Conservation (phyloP, 64 coral and sea anemone species). For the Pachyseris speciosa region DNA sequence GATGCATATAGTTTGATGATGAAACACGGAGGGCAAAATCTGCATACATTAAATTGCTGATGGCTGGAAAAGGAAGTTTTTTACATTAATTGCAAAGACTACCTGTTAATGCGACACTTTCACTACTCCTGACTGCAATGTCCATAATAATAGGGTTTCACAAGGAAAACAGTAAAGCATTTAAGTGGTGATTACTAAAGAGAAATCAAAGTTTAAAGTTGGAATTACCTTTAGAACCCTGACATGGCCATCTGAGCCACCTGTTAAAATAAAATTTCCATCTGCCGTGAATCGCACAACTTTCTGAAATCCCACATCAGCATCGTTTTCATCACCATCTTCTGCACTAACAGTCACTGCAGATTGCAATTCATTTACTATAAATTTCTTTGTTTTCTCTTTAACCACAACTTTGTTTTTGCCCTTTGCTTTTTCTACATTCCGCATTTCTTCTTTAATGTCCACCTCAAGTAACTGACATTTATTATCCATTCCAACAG, state of each 20-base stretch:
- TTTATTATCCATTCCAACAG: constrained; percentile 98
- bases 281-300: constrained; percentile 91
- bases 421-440: constrained; percentile 55
- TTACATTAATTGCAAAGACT: no score
- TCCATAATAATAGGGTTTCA: no score
- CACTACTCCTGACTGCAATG: no score
- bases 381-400: constrained; percentile 68
- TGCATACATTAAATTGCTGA: no score
- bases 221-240: constrained; percentile 82
- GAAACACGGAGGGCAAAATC: no score
- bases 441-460: constrained; percentile 76
- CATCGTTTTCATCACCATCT: constrained; percentile 60
- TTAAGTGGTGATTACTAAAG: not conserved
- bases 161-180: no score
- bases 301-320: constrained; percentile 94
- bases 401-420: constrained; percentile 59
- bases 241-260: constrained; percentile 95
- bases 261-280: constrained; percentile 92
- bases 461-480: constrained; percentile 88
- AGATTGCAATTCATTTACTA: constrained; percentile 41
- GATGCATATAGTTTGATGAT: no score
- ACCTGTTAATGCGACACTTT: no score
- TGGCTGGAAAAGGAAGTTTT: no score
- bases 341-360: constrained; percentile 66
- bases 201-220: not conserved